Base-by-base conservation (phyloP, 2,888 invertebrate genomes). In the Camponotus fellah region DNA sequence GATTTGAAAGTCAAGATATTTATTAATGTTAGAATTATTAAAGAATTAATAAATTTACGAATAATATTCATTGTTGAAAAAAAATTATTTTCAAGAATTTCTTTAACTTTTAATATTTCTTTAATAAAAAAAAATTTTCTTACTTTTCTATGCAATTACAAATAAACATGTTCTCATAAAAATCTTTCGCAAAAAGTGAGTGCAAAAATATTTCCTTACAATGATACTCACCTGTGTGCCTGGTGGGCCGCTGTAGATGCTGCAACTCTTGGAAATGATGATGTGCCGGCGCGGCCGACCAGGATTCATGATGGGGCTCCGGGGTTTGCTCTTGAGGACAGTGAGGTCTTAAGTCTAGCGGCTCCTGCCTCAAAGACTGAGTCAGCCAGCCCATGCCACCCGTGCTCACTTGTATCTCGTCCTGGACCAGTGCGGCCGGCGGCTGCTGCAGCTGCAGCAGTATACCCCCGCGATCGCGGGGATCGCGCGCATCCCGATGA, bases 301-400 rank as follows among this genome's bases (percentile, higher is more conserved):
- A 94, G 0, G 92, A 91, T 64, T 94, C 94, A 3, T 92, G 92
- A 75, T 92, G 93, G 1, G 93, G 92, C 40, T 94, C 94, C 10
- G 94, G 93, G 92, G 95, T 95, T 91, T 96, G 96, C 43, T 96
- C 96, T 86, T 93, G 94, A 3, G 93, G 94, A 64, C 94, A 94
- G 86, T 97, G 97, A 0, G 98, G 98, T 88, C 98, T 96, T 93
- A 98, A 95, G 92, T 98, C 98, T 74, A 98, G 95, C 0, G 98
- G 98, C 91, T 97, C 97, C 79, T 96, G 95, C 71, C 97, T 96
- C 95, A 97, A 96, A 64, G 97, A 96, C 85, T 96, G 96, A 14
- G 97, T 97, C 81, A 97, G 95, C 97, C 98, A 98, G 94, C 97
- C 96, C 95, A 98, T 97, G 91, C 97, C 97, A 8, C 95, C 95